phyloP scores from a whole-genome alignment of 2,797 vertebrate genomes.

The Petrocephalus sullivani region DNA sequence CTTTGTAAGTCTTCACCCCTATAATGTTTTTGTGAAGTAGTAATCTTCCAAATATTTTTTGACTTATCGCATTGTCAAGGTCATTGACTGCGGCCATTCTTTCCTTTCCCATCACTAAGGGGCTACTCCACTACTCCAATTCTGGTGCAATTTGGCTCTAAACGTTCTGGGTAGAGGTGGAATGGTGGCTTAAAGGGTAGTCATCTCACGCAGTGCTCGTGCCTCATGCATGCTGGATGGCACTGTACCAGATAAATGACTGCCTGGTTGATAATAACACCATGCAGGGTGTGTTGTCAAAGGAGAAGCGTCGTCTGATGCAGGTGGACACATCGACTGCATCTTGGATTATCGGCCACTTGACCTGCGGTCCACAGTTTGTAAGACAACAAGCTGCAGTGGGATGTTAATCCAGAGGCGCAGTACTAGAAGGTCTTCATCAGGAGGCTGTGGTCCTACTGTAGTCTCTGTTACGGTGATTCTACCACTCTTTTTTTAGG shows the following conservation, averaged over 20 bases:
- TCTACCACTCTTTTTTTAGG: background rate
- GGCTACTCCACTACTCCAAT: background rate
- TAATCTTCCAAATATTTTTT: background rate
- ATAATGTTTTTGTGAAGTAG: background rate
- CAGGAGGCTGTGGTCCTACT: background rate
- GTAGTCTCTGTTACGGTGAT: background rate
- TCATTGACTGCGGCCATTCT: background rate
- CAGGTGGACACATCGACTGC: background rate
- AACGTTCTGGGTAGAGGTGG: background rate
- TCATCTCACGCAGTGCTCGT: background rate
- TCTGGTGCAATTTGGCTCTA: background rate
- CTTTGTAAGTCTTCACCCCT: background rate
- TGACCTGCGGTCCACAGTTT: background rate
- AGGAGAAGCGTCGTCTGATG: background rate
- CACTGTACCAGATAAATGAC: background rate
- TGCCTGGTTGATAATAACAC: background rate
- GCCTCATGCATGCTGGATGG: background rate
- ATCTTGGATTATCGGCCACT: background rate
- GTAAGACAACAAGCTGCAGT: background rate
- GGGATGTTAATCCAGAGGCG: background rate
- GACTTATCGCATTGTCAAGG: background rate
- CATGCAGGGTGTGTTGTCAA: background rate
- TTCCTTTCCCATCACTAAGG: background rate
- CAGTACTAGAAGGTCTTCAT: background rate
- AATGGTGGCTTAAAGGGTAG: background rate